Conservation (phyloP, 2,113 vertebrate species). For the Butorides virescens region DNA sequence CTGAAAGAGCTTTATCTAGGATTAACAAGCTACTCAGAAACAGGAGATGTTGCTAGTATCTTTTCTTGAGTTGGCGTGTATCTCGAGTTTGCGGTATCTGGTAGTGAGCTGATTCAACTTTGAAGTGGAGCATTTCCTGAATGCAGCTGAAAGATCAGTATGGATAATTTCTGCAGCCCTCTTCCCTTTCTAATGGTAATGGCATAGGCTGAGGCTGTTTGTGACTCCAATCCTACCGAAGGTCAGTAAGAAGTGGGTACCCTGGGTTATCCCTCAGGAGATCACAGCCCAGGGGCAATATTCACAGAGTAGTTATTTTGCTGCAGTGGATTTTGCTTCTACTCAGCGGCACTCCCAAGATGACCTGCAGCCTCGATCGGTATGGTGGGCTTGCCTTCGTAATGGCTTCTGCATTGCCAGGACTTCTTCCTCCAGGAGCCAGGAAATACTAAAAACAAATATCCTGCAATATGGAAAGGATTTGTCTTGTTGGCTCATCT, state of each 20-base stretch:
- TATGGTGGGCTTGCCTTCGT: background rate
- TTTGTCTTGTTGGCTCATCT: background rate
- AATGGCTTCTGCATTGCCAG: background rate
- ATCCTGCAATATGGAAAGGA: background rate
- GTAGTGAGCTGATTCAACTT: background rate
- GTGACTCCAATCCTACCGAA: background rate
- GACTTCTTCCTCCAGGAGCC: background rate
- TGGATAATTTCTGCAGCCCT: background rate
- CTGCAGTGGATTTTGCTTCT: background rate
- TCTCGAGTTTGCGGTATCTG: accelerated
- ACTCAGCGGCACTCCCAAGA: background rate
- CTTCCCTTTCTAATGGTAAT: background rate
- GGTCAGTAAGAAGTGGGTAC: background rate
- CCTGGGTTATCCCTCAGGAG: background rate
- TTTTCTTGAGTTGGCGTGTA: background rate
- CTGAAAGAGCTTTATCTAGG: background rate
- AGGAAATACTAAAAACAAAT: background rate
- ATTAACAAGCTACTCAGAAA: background rate
- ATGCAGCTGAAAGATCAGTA: background rate
- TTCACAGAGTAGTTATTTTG: background rate
- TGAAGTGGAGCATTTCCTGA: background rate
- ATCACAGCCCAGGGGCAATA: background rate
- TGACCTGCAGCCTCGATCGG: background rate
- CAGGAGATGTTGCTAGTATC: background rate
- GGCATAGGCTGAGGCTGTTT: background rate